Conservation (phyloP, 2,113 vertebrate genomes). For the Deroptyus accipitrinus region DNA sequence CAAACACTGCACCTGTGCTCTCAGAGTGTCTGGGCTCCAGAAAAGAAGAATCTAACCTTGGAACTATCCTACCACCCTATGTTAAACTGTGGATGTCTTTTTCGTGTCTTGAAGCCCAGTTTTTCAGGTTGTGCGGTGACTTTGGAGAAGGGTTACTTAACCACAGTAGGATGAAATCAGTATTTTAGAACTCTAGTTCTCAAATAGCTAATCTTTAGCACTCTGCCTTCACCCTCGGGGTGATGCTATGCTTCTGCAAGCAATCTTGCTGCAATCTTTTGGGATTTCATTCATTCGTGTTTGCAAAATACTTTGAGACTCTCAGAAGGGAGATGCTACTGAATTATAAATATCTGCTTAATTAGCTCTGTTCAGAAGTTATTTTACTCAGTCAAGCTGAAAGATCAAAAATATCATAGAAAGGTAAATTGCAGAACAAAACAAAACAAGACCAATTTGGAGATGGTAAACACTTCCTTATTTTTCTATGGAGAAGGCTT, state of each 20-base stretch:
- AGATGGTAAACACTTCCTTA: not conserved
- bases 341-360: not conserved
- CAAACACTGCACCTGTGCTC: not conserved
- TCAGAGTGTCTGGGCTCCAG: not conserved
- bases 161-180: not conserved
- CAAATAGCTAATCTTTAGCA: not conserved
- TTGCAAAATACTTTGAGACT: not conserved
- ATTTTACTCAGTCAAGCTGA: not conserved
- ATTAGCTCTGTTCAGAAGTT: not conserved
- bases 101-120: not conserved
- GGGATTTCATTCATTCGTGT: not conserved
- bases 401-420: not conserved
- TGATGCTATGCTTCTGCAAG: not conserved
- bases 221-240: not conserved
- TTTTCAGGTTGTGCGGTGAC: not conserved
- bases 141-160: not conserved
- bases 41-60: not conserved
- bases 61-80: not conserved
- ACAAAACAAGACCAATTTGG: not conserved
- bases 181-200: not conserved
- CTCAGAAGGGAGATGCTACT: not conserved
- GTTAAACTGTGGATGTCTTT: not conserved
- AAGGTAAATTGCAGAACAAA: not conserved
- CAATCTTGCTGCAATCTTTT: not conserved
- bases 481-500: not conserved